A percentile compares a stretch with the other conserved stretches of the same genome.
These are phyloP conservation scores for Phyllopteryx taeniolatus DNA, from an alignment of 2,113 vertebrate genomes.

Conservation along the genomic window DNA sequence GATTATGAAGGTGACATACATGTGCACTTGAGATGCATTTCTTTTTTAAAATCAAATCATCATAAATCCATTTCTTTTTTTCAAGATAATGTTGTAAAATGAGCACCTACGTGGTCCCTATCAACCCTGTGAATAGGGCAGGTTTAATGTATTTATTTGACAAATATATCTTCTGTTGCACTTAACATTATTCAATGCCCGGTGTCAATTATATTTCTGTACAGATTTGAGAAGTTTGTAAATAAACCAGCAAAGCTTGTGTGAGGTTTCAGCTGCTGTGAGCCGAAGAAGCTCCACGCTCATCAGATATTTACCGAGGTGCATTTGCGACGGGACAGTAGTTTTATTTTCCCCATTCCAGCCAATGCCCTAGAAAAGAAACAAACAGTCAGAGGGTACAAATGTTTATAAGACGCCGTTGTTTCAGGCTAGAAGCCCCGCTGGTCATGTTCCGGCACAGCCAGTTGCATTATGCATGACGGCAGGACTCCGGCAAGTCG, in stretches of 20 bases:
- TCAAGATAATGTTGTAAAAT: too few species aligned
- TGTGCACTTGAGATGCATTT: too few species aligned
- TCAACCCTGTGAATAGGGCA: too few species aligned
- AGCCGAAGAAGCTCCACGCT: background rate
- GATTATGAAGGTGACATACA: background rate
- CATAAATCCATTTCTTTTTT: too few species aligned
- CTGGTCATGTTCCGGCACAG: slow-evolving; percentile 21
- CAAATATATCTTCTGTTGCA: too few species aligned
- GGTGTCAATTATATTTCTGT: too few species aligned
- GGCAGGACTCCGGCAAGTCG: slow-evolving; percentile 42
- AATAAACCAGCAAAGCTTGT: background rate
- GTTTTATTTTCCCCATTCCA: background rate
- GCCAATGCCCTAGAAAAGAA: slow-evolving; percentile 28
- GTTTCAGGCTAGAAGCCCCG: background rate
- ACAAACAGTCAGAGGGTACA: slow-evolving; percentile 19
- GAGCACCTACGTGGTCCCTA: too few species aligned
- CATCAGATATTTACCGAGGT: slow-evolving; percentile 14
- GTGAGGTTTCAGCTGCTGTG: background rate
- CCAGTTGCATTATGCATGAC: slow-evolving; percentile 49
- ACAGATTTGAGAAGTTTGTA: too few species aligned
- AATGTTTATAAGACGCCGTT: slow-evolving; percentile 24
- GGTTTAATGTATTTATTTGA: too few species aligned
- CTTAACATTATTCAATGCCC: too few species aligned
- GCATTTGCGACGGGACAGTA: slow-evolving; percentile 2
- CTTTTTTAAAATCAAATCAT: too few species aligned